A percentile compares a stretch with the other conserved stretches of the same genome.
These are phyloP conservation scores for Ceyx melanurus DNA, from an alignment of 2,113 vertebrate species.

Conservation along the genomic window DNA sequence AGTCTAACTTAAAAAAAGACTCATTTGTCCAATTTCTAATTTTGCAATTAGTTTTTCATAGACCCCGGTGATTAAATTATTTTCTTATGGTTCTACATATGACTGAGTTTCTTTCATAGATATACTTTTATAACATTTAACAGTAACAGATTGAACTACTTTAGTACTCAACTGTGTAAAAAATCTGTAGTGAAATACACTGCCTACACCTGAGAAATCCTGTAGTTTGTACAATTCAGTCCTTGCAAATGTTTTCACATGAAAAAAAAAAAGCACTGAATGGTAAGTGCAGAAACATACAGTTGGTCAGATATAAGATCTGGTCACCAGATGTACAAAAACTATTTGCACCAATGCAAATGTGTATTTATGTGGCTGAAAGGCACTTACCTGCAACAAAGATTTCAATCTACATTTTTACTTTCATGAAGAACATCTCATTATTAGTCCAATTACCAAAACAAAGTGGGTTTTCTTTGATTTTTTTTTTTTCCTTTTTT, in stretches of 20 bases:
- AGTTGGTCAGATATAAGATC: neutral
- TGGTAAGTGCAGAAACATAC: neutral
- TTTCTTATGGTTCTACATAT: neutral
- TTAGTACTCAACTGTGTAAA: neutral
- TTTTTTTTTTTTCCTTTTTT: too few species aligned
- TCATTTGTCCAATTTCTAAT: neutral
- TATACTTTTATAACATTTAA: neutral
- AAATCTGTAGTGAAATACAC: neutral
- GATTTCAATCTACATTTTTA: neutral
- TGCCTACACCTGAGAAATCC: neutral
- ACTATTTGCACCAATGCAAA: neutral
- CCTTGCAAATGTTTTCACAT: neutral
- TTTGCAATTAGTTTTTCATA: neutral
- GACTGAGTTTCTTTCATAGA: neutral
- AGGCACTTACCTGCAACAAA: neutral
- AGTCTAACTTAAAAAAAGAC: neutral
- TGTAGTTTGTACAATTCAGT: neutral
- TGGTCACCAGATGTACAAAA: neutral
- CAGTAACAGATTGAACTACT: neutral
- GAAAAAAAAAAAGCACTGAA: neutral
- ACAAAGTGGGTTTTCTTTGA: neutral
- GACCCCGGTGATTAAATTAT: neutral
- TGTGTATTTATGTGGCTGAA: neutral
- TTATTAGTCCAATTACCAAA: neutral
- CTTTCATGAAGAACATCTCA: neutral